Base-by-base conservation (phyloP, 1,140 invertebrate genomes). In the Ganaspis sp. region DNA sequence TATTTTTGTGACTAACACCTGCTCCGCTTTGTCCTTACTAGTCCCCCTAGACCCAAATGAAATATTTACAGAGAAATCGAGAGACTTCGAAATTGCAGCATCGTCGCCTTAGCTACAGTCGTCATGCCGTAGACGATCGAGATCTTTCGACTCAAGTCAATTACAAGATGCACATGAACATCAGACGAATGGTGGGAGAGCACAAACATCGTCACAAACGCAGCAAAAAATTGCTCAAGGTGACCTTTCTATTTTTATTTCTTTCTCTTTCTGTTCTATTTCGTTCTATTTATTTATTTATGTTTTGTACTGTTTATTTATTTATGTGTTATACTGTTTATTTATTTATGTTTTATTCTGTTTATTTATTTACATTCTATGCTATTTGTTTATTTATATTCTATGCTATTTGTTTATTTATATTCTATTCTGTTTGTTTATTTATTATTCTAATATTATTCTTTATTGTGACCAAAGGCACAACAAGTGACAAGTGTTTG, bases 121-220 rank as follows among this genome's bases (percentile, higher is more conserved):
- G 97, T 76, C 96, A 97, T 89, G 96, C 97, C 71, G 96, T 98
- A 53, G 95, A 97, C 87, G 97, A 98, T 88, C 93, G 95, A 54
- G 97, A 98, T 90, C 92, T 98, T 79, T 95, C 95, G 45, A 97
- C 95, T 23, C 92, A 93, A 91, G 95, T 98, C 84, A 97, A 97
- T 91, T 98, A 98, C 90, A 95, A 95, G 88, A 96, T 96, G 90
- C 96, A 97, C 90, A 95, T 97, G 94, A 97, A 98, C 86, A 97
- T 98, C 85, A 93, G 97, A 64, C 93, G 96, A 19, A 93, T 97
- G 89, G 94, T 97, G 38, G 95, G 94, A 73, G 96, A 98, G 87
- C 94, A 95, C 81, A 95, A 96, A 86, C 95, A 96, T 91, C 94
- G 95, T 80, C 94, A 96, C 84, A 96, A 96, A 87, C 93, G 95